Evolutionary conservation across 2,888 invertebrate genomes (phyloP).

Genomic region (Limnephilus auricula): DNA sequence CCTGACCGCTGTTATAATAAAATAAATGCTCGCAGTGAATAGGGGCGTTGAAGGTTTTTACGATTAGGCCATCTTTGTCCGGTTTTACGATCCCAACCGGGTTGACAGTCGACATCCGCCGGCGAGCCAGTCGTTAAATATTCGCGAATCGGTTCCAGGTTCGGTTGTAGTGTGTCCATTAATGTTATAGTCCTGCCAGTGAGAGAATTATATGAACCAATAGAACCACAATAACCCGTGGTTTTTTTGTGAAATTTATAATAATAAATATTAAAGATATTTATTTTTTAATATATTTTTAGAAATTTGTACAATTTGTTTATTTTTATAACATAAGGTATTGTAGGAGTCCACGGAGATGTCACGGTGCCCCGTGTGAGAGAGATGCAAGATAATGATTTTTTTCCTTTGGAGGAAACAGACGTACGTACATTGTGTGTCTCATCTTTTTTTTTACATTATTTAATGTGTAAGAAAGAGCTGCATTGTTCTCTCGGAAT

Average conservation of each 20-base stretch:
- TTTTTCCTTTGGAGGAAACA: too few relatives aligned
- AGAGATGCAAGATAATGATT: too few relatives aligned
- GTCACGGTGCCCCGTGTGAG: too few relatives aligned
- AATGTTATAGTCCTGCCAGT: background rate
- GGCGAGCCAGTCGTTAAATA: constrained; percentile 21
- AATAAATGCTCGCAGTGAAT: background rate
- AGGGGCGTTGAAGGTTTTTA: constrained; percentile 12
- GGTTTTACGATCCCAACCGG: constrained; percentile 20
- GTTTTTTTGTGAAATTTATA: background rate
- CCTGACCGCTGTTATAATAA: constrained; percentile 2
- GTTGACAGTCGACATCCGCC: background rate
- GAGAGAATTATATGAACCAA: background rate
- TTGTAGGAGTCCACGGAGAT: too few relatives aligned
- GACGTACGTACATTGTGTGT: too few relatives aligned
- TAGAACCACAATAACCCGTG: background rate
- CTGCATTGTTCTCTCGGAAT: too few relatives aligned
- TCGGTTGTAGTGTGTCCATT: background rate
- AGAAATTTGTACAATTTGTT: too few relatives aligned
- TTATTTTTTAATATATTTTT: too few relatives aligned
- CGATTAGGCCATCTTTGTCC: constrained; percentile 25
- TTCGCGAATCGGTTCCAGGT: constrained; percentile 6
- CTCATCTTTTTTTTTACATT: too few relatives aligned
- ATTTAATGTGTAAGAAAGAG: too few relatives aligned
- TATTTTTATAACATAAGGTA: too few relatives aligned
- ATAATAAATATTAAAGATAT: too few relatives aligned